Conservation (phyloP, 2,888 invertebrate genomes). For the Aricia artaxerxes region DNA sequence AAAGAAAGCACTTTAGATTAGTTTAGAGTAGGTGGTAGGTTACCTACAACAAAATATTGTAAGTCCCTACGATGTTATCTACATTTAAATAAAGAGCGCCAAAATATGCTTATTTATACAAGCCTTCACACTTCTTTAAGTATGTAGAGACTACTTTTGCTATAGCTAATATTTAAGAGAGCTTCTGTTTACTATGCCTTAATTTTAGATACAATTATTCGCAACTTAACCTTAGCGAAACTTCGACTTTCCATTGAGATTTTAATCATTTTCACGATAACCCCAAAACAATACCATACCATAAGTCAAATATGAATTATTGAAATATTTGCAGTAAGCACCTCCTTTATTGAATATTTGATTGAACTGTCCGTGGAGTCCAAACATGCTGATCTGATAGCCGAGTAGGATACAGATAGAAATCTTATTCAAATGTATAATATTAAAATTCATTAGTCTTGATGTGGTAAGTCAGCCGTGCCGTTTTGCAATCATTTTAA, state of each 20-base stretch:
- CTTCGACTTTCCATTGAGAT: background rate
- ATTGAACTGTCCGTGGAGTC: conserved; percentile 22
- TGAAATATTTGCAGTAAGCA: conserved; percentile 28
- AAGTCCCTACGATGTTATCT: background rate
- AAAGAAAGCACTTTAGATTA: background rate
- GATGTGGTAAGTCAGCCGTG: background rate
- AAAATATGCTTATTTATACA: background rate
- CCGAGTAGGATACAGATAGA: conserved; percentile 29
- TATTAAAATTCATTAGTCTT: conserved; percentile 5
- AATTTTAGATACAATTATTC: too few species aligned
- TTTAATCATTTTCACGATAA: conserved; percentile 5
- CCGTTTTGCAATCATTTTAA: conserved; percentile 5
- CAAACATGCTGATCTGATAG: conserved; percentile 29
- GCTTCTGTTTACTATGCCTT: too few species aligned
- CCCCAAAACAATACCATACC: background rate
- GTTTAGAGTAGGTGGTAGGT: background rate
- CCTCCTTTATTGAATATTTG: conserved; percentile 32
- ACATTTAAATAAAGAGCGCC: background rate
- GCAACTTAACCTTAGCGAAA: background rate
- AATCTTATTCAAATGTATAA: conserved; percentile 20
- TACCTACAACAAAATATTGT: background rate
- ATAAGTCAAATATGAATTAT: conserved; percentile 31
- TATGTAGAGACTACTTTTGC: too few species aligned
- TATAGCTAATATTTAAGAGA: too few species aligned
- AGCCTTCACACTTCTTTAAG: background rate